These are phyloP conservation scores for Zaprionus nigranus DNA, from an alignment of 1,140 invertebrate genomes.

Conservation along the genomic window DNA sequence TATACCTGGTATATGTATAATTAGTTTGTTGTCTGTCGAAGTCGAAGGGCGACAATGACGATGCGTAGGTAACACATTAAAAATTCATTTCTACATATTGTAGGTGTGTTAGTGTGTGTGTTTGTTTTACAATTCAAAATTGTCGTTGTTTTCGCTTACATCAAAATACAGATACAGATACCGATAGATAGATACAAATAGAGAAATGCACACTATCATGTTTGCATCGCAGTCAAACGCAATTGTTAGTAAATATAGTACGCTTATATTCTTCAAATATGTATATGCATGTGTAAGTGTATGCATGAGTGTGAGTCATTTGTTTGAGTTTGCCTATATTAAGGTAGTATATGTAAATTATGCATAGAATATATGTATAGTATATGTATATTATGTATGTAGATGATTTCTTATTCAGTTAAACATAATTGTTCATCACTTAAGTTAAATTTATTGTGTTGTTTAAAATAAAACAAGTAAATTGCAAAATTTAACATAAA, in stretches of 20 bases:
- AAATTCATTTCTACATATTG: constrained; percentile 77
- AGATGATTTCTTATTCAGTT: constrained; percentile 25
- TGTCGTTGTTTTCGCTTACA: constrained; percentile 53
- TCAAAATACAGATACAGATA: constrained; percentile 46
- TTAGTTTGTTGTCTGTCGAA: constrained; percentile 72
- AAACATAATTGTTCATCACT: constrained; percentile 32
- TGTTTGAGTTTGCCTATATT: constrained; percentile 34
- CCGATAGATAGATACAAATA: constrained; percentile 14
- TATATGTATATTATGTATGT: constrained; percentile 33
- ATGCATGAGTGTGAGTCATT: constrained; percentile 5
- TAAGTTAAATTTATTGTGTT: constrained; percentile 31
- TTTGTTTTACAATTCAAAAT: constrained; percentile 48
- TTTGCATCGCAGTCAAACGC: constrained; percentile 29
- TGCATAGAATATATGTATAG: constrained; percentile 29
- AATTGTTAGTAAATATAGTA: constrained; percentile 39
- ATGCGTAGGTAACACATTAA: constrained; percentile 77
- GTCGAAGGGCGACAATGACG: constrained; percentile 59
- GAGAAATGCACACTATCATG: constrained; percentile 33
- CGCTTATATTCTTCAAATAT: constrained; percentile 30
- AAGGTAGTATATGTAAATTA: constrained; percentile 37
- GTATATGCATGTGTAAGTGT: constrained; percentile 21
- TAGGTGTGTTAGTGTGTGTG: constrained; percentile 36
- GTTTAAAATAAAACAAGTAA: constrained; percentile 44
- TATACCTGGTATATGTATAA: constrained; percentile 72
- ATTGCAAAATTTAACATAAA: constrained; percentile 46